phyloP scores from a whole-genome alignment of 2,797 vertebrate genomes.

The Helostoma temminkii region DNA sequence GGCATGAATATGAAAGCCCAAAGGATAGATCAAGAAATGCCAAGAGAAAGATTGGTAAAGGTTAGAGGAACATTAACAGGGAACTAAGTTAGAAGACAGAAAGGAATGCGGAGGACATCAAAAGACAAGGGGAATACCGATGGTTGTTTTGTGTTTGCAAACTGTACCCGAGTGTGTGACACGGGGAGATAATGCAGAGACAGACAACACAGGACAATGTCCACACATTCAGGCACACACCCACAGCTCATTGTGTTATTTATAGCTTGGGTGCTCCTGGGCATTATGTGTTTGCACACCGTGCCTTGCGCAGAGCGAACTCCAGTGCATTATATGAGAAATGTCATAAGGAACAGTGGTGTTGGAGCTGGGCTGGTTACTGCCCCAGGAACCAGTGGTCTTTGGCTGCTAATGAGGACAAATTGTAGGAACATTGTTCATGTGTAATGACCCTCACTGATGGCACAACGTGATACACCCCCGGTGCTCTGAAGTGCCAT shows the following conservation, averaged over 20 bases:
- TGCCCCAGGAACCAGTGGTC: slow-evolving; percentile 61
- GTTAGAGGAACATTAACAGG: slow-evolving; percentile 50
- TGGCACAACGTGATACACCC: slow-evolving; percentile 8
- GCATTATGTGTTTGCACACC: slow-evolving; percentile 60
- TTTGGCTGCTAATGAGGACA: slow-evolving; percentile 70
- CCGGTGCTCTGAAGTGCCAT: slow-evolving; percentile 17
- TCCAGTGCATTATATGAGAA: slow-evolving; percentile 70
- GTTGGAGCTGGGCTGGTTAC: slow-evolving; percentile 24
- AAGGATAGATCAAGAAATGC: slow-evolving; percentile 47
- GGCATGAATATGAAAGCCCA: slow-evolving; percentile 44
- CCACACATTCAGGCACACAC: slow-evolving; percentile 34
- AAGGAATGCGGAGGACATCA: slow-evolving; percentile 22
- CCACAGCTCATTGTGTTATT: slow-evolving; percentile 63
- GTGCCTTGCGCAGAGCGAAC: slow-evolving; percentile 40
- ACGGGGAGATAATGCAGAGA: slow-evolving; percentile 21
- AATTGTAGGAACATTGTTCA: slow-evolving; percentile 30
- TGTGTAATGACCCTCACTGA: slow-evolving; percentile 24
- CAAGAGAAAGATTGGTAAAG: slow-evolving; percentile 58
- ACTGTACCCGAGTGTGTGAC: slow-evolving; percentile 13
- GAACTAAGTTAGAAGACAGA: slow-evolving; percentile 22
- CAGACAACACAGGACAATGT: slow-evolving; percentile 42
- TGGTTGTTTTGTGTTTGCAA: slow-evolving; percentile 26
- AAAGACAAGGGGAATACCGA: slow-evolving; percentile 52
- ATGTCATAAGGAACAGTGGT: slow-evolving; percentile 71
- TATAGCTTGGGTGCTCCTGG: slow-evolving; percentile 61